Conservation (phyloP, 2,797 vertebrate genomes). For the Clarias fuscus region DNA sequence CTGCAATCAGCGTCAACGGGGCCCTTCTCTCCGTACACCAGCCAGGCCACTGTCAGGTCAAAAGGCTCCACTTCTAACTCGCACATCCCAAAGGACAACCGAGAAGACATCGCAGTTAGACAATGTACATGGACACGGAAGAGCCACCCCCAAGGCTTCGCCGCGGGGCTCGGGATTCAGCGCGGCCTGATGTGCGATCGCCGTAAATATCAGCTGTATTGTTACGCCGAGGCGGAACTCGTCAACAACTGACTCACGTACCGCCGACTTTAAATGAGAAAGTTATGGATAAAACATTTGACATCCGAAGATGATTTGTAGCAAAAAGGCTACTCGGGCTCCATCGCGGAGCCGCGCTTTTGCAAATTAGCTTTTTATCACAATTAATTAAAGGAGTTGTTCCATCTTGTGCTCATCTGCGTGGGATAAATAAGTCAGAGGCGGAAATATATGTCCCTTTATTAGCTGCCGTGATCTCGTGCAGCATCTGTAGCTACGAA, state of each 20-base stretch:
- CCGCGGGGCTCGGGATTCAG: background rate
- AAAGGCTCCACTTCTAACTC: slow-evolving; percentile 56
- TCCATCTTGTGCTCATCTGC: slow-evolving; percentile 82
- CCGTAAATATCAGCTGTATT: background rate
- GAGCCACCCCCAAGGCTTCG: background rate
- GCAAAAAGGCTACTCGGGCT: slow-evolving; percentile 78
- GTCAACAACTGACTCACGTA: slow-evolving; percentile 75
- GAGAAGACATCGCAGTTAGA: slow-evolving; percentile 26
- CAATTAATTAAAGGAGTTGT: slow-evolving; percentile 85
- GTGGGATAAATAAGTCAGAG: slow-evolving; percentile 81
- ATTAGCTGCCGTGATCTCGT: slow-evolving; percentile 81
- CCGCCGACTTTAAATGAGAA: slow-evolving; percentile 75
- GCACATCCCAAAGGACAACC: slow-evolving; percentile 26
- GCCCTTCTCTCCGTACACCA: slow-evolving; percentile 75
- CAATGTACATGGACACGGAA: background rate
- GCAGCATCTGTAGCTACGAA: slow-evolving; percentile 72
- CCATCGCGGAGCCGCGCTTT: slow-evolving; percentile 70
- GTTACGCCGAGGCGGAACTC: slow-evolving; percentile 47
- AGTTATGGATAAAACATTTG: slow-evolving; percentile 80
- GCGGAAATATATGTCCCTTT: slow-evolving; percentile 83
- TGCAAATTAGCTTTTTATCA: slow-evolving; percentile 82
- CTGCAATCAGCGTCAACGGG: slow-evolving; percentile 80
- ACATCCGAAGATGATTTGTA: slow-evolving; percentile 76
- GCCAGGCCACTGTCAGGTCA: slow-evolving; percentile 75
- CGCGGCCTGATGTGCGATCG: background rate